Percentiles rank a stretch among this genome's conserved stretches.
These are phyloP conservation scores for zebrafish (Danio rerio) DNA, from an alignment of 2,113 vertebrate genomes.

Conservation along the genomic window DNA sequence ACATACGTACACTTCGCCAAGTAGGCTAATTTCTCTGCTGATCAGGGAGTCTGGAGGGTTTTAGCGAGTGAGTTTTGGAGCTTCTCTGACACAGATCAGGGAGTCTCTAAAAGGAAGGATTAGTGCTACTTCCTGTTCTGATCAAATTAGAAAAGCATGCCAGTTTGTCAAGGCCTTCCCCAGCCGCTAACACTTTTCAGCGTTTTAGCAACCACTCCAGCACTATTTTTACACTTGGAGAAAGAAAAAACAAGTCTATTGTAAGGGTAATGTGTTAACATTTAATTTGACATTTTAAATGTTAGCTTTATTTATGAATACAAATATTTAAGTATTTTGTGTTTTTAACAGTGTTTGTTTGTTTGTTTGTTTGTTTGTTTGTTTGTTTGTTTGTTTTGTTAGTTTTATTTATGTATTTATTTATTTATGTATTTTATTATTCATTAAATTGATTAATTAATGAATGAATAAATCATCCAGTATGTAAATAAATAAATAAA, in stretches of 20 bases:
- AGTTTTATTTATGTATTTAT: too few species aligned
- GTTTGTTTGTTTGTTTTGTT: too few species aligned
- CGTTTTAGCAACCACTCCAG: not conserved
- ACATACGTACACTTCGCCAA: conserved; percentile 57
- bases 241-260: not conserved
- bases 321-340: too few species aligned
- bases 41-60: conserved; percentile 71
- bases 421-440: too few species aligned
- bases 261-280: too few species aligned
- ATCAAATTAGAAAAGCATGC: conserved; percentile 56
- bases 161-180: conserved; percentile 45
- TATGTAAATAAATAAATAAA: too few species aligned
- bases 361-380: too few species aligned
- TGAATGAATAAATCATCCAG: too few species aligned
- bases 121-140: conserved; percentile 54
- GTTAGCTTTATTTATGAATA: too few species aligned
- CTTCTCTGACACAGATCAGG: conserved; percentile 71
- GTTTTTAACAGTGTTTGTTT: too few species aligned
- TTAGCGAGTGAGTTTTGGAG: conserved; percentile 42
- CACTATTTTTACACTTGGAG: not conserved
- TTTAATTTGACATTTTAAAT: too few species aligned
- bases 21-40: conserved; percentile 79
- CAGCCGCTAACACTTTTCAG: conserved; percentile 19
- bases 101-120: conserved; percentile 57
- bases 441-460: too few species aligned